Evolutionary conservation across 2,113 vertebrate species (phyloP).

Genomic region (Carassius carassius): DNA sequence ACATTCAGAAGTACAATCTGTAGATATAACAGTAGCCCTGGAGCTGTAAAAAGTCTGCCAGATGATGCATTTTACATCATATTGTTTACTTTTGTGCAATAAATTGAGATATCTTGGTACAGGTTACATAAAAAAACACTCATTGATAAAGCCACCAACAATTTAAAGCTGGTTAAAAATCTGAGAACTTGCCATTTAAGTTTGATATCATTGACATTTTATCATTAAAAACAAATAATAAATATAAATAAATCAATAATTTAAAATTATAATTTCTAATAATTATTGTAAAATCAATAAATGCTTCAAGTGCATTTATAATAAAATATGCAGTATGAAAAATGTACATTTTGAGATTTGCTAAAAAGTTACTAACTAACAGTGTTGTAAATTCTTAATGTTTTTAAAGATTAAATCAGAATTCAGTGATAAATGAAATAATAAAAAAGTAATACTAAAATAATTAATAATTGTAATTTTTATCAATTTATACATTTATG

Average conservation of each 20-base stretch:
- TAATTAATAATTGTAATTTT: background rate
- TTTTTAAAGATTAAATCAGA: background rate
- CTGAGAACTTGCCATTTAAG: background rate
- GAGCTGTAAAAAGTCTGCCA: background rate
- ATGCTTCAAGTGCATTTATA: background rate
- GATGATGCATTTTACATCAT: too few relatives aligned
- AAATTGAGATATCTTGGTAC: background rate
- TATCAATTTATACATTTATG: background rate
- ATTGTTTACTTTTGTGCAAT: background rate
- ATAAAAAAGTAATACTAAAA: background rate
- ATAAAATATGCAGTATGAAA: background rate
- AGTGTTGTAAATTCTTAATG: background rate
- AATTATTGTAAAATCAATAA: background rate
- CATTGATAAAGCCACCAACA: background rate
- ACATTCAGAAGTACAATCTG: too few relatives aligned
- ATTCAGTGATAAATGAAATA: background rate
- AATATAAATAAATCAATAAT: background rate
- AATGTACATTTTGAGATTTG: background rate
- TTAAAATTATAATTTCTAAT: background rate
- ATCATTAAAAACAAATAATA: background rate
- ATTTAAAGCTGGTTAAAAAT: background rate
- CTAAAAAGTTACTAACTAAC: background rate
- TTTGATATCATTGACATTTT: background rate
- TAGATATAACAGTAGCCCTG: too few relatives aligned
- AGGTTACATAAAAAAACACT: background rate